phyloP scores from a whole-genome alignment of 2,888 invertebrate species.

The Conomelus anceps region DNA sequence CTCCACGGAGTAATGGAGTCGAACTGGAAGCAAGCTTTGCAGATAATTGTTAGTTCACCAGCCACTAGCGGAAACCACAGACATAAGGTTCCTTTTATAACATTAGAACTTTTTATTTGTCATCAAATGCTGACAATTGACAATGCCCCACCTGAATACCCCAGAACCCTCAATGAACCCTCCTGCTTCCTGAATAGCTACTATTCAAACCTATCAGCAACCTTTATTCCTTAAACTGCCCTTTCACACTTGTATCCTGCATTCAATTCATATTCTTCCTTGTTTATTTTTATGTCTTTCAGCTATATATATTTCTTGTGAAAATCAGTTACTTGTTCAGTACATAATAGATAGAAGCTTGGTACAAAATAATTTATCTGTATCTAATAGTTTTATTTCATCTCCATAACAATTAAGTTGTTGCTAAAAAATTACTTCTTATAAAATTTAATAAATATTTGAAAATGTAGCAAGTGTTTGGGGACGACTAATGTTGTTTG shows the following conservation, averaged over 20 bases:
- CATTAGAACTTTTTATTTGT: not conserved
- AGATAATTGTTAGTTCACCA: constrained; percentile 49
- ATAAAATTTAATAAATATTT: too few species aligned
- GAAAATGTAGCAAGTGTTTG: too few species aligned
- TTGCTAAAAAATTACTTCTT: too few species aligned
- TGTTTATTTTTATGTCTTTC: not conserved
- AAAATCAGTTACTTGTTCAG: not conserved
- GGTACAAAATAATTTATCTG: too few species aligned
- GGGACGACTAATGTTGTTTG: too few species aligned
- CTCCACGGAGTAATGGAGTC: constrained; percentile 71
- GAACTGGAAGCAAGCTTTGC: constrained; percentile 71
- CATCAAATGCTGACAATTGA: not conserved
- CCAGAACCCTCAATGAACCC: too few species aligned
- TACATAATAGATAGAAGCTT: too few species aligned
- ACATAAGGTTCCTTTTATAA: not conserved
- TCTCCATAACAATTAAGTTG: too few species aligned
- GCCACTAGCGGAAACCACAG: not conserved
- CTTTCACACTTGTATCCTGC: not conserved
- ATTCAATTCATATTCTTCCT: too few species aligned
- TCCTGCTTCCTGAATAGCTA: not conserved
- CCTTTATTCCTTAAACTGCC: not conserved
- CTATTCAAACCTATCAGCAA: not conserved
- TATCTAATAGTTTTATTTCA: too few species aligned
- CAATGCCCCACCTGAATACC: too few species aligned
- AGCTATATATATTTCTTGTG: not conserved